Base-by-base conservation (phyloP, 2,888 invertebrate species). In the Creontiades dilutus region DNA sequence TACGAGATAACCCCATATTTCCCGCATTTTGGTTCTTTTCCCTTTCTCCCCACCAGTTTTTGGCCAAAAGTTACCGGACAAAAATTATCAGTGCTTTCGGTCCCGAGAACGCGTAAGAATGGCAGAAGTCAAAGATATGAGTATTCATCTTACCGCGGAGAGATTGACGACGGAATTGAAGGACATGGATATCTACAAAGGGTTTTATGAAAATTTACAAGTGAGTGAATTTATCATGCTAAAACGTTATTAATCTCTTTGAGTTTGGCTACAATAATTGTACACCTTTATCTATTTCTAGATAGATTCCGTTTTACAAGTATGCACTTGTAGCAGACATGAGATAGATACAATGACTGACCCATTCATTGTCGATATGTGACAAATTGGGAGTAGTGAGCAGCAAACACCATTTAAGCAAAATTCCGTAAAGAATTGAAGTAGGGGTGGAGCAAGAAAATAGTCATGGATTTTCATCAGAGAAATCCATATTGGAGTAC, bases 91-190 rank as follows among this genome's bases (percentile, higher is more conserved):
- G 68, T 68, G n/a, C 19, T 68, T 68, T 23, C 7, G 23, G 68
- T 23, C 4, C 11, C 27, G 16, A 16, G 52, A 23, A 23, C 68
- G 23, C 27, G n/a, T 2, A 9, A 52, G 46, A n/a, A 91, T 91
- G 91, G 89, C 90, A 19, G 90, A 84, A 46, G 80, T 89, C 16
- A 91, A 90, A 89, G 91, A 91, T 23, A 80, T 87, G 86, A 91
- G 91, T 91, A 95, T 97, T 92, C 96, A 97, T 92, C 95, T 96
- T 91, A 96, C 96, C 86, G 96, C 97, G 23, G 93, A 96, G 91
- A 97, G 96, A 94, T 94, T 98, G 92, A 95, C 97, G n/a, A 95
- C 96, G 91, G 96, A 97, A 93, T 95, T 97, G 91, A 96, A 96
- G 93, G 95, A 95, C 92, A 95, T 96, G 93, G 95, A 96, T 68